Conservation (phyloP, 2,113 vertebrate genomes). For the Cervus canadensis region DNA sequence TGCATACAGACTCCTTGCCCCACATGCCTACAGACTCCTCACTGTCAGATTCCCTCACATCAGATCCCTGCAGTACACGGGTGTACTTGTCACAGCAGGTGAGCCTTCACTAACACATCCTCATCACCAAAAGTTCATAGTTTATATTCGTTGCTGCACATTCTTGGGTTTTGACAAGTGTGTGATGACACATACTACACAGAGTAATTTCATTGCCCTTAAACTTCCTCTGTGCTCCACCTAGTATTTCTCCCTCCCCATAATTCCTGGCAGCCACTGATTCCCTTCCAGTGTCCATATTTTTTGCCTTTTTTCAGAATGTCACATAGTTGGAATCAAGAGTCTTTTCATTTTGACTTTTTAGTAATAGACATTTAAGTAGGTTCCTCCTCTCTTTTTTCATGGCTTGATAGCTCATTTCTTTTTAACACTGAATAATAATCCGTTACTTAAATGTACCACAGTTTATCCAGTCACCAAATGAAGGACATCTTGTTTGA, state of each 20-base stretch:
- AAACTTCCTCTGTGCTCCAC: not conserved
- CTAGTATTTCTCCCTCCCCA: not conserved
- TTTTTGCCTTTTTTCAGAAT: not conserved
- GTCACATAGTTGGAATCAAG: not conserved
- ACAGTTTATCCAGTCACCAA: not conserved
- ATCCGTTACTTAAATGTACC: not conserved
- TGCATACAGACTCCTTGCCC: not conserved
- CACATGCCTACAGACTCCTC: not conserved
- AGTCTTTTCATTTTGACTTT: not conserved
- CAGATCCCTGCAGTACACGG: not conserved
- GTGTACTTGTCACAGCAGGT: not conserved
- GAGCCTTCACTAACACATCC: not conserved
- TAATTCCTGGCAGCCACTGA: not conserved
- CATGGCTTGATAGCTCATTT: not conserved
- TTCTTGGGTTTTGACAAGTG: not conserved
- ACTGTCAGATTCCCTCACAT: not conserved
- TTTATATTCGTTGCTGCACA: not conserved
- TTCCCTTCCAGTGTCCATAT: not conserved
- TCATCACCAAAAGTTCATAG: not conserved
- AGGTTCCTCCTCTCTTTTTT: not conserved
- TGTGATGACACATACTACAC: not conserved
- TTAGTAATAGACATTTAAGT: not conserved
- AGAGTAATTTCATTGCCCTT: not conserved
- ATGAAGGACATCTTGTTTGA: not conserved
- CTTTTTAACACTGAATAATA: slow-evolving; percentile 6